Evolutionary conservation across 2,888 invertebrate genomes (phyloP), one percentile per base, ranked within the genome.

Genomic region (Synergus japonicus): DNA sequence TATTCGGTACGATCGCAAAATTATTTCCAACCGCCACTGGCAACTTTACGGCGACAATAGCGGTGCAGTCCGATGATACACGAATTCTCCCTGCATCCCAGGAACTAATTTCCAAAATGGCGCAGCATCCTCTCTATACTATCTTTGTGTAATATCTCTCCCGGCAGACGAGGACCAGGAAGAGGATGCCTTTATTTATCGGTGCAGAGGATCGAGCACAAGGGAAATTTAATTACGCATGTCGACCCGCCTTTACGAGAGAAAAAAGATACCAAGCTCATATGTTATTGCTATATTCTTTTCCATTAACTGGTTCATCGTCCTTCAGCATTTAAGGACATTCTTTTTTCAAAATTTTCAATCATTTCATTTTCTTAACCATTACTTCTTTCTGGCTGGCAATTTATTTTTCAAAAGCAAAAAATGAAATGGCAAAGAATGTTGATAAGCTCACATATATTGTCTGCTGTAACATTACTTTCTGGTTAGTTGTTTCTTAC

Each of bases 101-200:
- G 69, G 54, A 73, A 54, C 37, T 73, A 73, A 73, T 73, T 73
- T 73, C n/a, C 10, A 54, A 73, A 73, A 73, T 73, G 37, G 54
- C 37, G 54, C 41, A 54, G 73, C 29, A 54, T 73, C 54, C 54
- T 49, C 15, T 37, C 54, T 37, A 73, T 58, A 18, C 58, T 3
- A n/a, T 54, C 54, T n/a, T 9, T 9, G 37, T 41, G 73, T 8
- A 73, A n/a, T 41, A 73, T 58, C 73, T 73, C 54, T 54, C 15
- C 15, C 37, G 54, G 37, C 54, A 2, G 46, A 49, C 12, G 37
- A 37, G 41, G 58, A 58, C 43, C 43, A 66, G 43, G 41, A 66
- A 73, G 73, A 54, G 54, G 54, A 73, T 73, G 73, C 73, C 54
- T 73, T 73, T 73, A 54, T 73, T 73, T 73, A 73, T 73, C 73